Percentiles rank a stretch among this genome's conserved stretches.
These are phyloP conservation scores for Odontophorus gujanensis DNA, from an alignment of 2,113 vertebrate genomes.

Conservation along the genomic window DNA sequence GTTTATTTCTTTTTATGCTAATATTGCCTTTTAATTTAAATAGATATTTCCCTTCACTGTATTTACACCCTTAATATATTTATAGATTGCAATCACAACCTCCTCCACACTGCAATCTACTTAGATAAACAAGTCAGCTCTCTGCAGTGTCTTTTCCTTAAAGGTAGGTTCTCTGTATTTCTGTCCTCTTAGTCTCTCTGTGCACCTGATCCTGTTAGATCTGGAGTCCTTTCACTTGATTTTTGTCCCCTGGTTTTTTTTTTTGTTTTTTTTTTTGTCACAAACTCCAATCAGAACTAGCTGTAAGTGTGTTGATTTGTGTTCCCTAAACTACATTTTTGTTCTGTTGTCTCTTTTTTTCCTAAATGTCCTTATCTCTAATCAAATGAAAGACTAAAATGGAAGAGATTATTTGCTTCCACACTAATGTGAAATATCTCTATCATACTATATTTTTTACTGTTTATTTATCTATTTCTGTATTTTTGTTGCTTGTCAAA, in stretches of 20 bases:
- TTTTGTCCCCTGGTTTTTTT: neutral
- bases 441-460: neutral
- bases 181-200: neutral
- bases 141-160: neutral
- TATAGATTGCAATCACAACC: neutral
- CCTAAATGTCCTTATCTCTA: neutral
- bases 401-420: neutral
- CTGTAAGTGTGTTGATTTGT: neutral
- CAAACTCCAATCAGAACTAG: neutral
- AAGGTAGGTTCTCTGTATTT: neutral
- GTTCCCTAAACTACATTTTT: neutral
- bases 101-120: neutral
- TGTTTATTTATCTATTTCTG: neutral
- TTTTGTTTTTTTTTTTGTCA: neutral
- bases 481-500: neutral
- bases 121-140: constrained; percentile 23
- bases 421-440: neutral
- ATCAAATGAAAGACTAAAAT: neutral
- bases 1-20: constrained; percentile 4
- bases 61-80: constrained; percentile 26
- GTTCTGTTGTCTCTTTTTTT: neutral
- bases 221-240: neutral
- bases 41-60: neutral
- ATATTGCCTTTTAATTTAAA: constrained; percentile 31
- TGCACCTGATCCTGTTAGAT: neutral